phyloP scores from a whole-genome alignment of 2,797 vertebrate genomes.

The Epinephelus coioides region DNA sequence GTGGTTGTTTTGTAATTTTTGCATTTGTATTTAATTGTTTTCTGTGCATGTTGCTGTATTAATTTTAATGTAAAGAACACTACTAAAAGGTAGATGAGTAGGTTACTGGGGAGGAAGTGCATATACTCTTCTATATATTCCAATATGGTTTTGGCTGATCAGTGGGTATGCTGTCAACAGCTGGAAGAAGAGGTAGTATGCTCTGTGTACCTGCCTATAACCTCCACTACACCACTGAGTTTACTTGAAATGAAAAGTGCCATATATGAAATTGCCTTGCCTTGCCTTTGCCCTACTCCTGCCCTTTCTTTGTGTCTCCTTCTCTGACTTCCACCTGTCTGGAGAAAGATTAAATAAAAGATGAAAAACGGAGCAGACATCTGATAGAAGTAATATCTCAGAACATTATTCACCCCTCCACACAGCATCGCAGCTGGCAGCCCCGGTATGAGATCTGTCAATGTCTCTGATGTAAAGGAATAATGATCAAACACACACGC shows the following conservation, averaged over 20 bases:
- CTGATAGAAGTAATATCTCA: conserved; percentile 50
- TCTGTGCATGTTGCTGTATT: background rate
- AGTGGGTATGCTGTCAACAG: too few relatives aligned
- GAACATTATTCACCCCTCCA: conserved; percentile 42
- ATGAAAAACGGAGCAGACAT: conserved; percentile 57
- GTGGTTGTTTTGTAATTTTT: background rate
- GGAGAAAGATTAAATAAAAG: conserved; percentile 47
- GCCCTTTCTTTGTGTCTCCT: conserved; percentile 5
- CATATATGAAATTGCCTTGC: background rate
- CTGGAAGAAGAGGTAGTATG: too few relatives aligned
- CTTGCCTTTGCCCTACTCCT: conserved; percentile 4
- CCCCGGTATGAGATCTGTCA: conserved; percentile 27
- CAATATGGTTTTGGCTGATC: too few relatives aligned
- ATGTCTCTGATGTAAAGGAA: conserved; percentile 28
- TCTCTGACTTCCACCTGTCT: conserved; percentile 25
- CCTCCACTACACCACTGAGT: too few relatives aligned
- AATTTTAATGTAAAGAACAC: background rate
- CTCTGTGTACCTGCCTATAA: too few relatives aligned
- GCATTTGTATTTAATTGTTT: conserved; percentile 1
- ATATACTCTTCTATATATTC: too few relatives aligned
- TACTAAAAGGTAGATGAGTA: too few relatives aligned
- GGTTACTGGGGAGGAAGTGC: too few relatives aligned
- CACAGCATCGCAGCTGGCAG: conserved; percentile 42
- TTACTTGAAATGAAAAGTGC: background rate
- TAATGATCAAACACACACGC: conserved; percentile 37